Evolutionary conservation across 2,113 vertebrate genomes (phyloP).

Genomic region (Murina feae): DNA sequence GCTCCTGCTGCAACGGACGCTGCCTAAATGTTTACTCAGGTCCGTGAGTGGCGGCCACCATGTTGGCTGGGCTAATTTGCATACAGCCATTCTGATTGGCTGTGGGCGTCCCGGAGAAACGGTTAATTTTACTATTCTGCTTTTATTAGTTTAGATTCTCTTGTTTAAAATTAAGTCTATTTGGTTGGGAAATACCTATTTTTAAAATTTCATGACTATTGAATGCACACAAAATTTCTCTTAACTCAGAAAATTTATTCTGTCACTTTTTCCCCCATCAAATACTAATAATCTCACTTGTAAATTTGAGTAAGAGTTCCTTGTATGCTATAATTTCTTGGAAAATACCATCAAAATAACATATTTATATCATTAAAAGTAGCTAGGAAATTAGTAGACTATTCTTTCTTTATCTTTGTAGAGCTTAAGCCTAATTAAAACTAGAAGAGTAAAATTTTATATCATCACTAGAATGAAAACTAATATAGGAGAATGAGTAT

Average conservation of each 20-base stretch:
- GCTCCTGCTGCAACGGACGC: no score
- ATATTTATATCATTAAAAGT: not conserved
- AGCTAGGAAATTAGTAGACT: not conserved
- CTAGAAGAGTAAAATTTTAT: not conserved
- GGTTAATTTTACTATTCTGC: no score
- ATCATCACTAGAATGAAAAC: not conserved
- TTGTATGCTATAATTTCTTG: not conserved
- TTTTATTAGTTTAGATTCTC: no score
- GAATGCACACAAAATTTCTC: conserved; percentile 25
- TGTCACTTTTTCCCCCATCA: not conserved
- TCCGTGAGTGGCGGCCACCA: no score
- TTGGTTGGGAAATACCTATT: conserved; percentile 29
- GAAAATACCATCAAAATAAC: not conserved
- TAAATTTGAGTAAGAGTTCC: not conserved
- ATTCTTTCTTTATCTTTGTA: not conserved
- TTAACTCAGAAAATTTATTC: not conserved
- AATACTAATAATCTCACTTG: not conserved
- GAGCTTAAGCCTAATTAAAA: not conserved
- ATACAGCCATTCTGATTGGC: no score
- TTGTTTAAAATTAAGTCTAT: conserved; percentile 48
- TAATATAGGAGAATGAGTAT: not conserved
- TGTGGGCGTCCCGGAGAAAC: no score
- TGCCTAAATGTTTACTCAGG: no score
- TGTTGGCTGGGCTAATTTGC: no score
- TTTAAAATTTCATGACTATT: not conserved